Base-by-base conservation (phyloP, 2,888 invertebrate genomes). In the Epinotia brunnichana region DNA sequence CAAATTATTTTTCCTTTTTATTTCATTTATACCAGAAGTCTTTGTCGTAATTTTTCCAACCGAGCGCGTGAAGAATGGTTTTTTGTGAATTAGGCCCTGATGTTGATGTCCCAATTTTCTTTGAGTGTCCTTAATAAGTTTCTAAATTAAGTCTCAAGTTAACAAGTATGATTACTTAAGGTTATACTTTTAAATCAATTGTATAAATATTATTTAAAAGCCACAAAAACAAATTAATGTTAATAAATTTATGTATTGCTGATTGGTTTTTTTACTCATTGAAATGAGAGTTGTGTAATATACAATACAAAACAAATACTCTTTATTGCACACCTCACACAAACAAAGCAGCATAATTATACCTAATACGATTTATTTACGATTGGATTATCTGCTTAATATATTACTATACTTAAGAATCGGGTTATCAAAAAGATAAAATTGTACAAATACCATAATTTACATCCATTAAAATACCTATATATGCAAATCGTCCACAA, bases 1-100 rank as follows among this genome's bases (percentile, higher is more conserved):
- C 82, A 80, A 82, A 83, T 83, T 82, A 79, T 81, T 79, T 71
- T 77, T 75, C 77, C 76, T 77, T 77, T 44, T 71, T 67, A 74
- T 73, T 72, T 56, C 72, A 68, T 68, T 70, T 72, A 61, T 56
- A 48, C 67, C 48, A 72, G 66, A 67, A 54, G 53, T 67, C 66
- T 72, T 68, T 72, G 72, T 68, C 56, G 72, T 72, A 62, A 62
- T 68, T 72, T 62, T 72, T 62, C 54, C 62, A 56, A 72, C 54
- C 54, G 61, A n/a, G 48, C 7, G 5, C 48, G 48, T 67, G 72
- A 70, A 70, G 64, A 70, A 69, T 73, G 54, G 70, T 56, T 66
- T 70, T 29, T 70, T 44, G 44, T 66, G 54, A 44, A 64, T 69
- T 64, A 59, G 53, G 53, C 29, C 48, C 15, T 56, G 57, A 39